Evolutionary conservation across 2,888 invertebrate species (phyloP).

Genomic region (Apodemia zela): DNA sequence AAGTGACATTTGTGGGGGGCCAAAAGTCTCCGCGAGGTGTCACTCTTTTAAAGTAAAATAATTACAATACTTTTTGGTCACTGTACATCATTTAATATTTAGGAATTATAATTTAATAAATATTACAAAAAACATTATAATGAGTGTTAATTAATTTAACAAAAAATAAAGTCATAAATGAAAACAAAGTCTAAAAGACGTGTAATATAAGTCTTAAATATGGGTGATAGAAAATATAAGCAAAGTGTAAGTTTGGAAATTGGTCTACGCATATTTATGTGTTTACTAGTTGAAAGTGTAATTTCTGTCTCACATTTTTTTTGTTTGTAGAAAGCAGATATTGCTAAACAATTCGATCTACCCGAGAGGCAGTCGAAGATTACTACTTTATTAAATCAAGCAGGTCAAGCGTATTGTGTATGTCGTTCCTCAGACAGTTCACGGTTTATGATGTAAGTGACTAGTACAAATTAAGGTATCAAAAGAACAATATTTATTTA

Average conservation of each 20-base stretch:
- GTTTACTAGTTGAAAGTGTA: not conserved
- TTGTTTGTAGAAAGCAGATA: constrained; percentile 87
- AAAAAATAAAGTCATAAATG: too few species aligned
- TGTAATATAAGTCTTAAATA: constrained; percentile 32
- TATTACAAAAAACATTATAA: too few species aligned
- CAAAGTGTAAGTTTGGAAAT: constrained; percentile 47
- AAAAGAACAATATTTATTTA: too few species aligned
- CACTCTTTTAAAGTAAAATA: too few species aligned
- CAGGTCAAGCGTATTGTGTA: constrained; percentile 96
- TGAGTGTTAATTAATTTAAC: too few species aligned
- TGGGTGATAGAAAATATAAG: constrained; percentile 67
- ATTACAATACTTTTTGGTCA: too few species aligned
- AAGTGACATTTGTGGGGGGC: too few species aligned
- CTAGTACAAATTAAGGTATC: not conserved
- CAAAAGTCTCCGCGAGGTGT: too few species aligned
- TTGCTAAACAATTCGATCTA: constrained; percentile 92
- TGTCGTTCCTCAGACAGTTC: constrained; percentile 96
- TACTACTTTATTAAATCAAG: constrained; percentile 91
- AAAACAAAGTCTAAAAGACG: too few species aligned
- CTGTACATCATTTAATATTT: too few species aligned
- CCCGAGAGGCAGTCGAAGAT: constrained; percentile 95
- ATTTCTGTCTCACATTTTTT: constrained; percentile 18
- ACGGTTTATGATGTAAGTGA: constrained; percentile 95
- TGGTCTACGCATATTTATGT: not conserved
- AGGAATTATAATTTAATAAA: too few species aligned